A percentile compares a stretch with the other conserved stretches of the same genome.
Evolutionary conservation across 1,140 invertebrate genomes (phyloP).

Genomic region (Drosophila kanapiae): DNA sequence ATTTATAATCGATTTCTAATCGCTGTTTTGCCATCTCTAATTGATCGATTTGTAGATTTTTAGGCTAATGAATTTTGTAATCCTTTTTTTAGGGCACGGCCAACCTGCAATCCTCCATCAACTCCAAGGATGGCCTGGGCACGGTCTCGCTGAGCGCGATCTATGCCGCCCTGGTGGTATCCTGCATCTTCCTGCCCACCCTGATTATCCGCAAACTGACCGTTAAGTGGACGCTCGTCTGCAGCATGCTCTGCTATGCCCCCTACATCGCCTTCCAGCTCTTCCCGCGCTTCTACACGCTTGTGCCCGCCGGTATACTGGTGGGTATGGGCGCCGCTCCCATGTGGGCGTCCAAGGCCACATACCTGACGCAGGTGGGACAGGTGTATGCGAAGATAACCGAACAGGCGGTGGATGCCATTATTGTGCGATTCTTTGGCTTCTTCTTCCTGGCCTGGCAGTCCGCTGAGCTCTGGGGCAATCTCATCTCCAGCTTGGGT

Average conservation of each 20-base stretch:
- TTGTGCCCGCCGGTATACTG: slow-evolving; percentile 95
- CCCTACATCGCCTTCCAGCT: slow-evolving; percentile 98
- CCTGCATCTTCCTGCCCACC: slow-evolving; percentile 96
- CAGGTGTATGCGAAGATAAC: slow-evolving; percentile 95
- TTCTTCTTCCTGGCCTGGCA: slow-evolving; percentile 99
- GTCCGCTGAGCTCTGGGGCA: slow-evolving; percentile 97
- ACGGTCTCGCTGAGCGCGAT: slow-evolving; percentile 94
- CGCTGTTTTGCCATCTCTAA: neutral
- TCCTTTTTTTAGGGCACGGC: slow-evolving; percentile 90
- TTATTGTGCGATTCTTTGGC: slow-evolving; percentile 98
- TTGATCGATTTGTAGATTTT: neutral
- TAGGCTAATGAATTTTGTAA: neutral
- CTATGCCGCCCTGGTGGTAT: slow-evolving; percentile 95
- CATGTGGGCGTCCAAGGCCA: slow-evolving; percentile 98
- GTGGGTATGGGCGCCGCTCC: slow-evolving; percentile 97
- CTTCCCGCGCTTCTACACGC: slow-evolving; percentile 94
- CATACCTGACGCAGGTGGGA: slow-evolving; percentile 96
- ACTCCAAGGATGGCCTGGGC: slow-evolving; percentile 92
- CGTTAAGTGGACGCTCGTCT: slow-evolving; percentile 97
- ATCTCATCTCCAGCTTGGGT: slow-evolving; percentile 95
- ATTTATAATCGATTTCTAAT: slow-evolving; percentile 2
- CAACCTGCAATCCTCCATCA: slow-evolving; percentile 95
- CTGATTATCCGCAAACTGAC: slow-evolving; percentile 95
- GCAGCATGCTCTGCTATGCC: slow-evolving; percentile 96
- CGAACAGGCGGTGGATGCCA: slow-evolving; percentile 94